Base-by-base conservation (phyloP, 2,113 vertebrate genomes). In the Sturnus vulgaris region DNA sequence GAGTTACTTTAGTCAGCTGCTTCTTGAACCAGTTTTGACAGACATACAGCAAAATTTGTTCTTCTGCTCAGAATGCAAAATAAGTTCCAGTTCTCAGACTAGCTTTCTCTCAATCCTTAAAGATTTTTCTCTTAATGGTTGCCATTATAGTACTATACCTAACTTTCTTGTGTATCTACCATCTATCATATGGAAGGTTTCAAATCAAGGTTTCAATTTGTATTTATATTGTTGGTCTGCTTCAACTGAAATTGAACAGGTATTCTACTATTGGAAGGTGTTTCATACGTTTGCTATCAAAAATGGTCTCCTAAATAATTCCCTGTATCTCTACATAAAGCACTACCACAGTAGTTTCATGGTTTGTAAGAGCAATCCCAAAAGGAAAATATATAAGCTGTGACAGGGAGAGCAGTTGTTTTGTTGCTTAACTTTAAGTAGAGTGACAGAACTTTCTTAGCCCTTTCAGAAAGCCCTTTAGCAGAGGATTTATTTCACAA, bases 11-110 rank as follows among this genome's bases (percentile, higher is more conserved):
- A 64, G 91, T 82, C 76, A 86, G n/a, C 53, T 92, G 16, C 37
- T 87, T 75, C 86, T 88, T 90, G 40, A 33, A 76, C 31, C 15
- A 33, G 12, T 73, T 96, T 90, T 82, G 35, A 66, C 44, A 94
- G 82, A 35, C 9, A 27, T 50, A 53, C 2, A 3, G 80, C 23
- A 13, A 92, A 77, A 85, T 55, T 30, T 82, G 21, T 90, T 25
- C 65, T 92, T 86, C 72, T 94, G 37, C 73, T 53, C 47, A 79
- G 92, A 86, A 88, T 84, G 73, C 71, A 92, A 95, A 90, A 25
- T 44, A 79, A 73, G 35, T 12, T 50, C 20, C 21, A 42, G 50
- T 50, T 77, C 31, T 69, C 39, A 91, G 13, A 85, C 18, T 50
- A 46, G 9, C 13, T 77, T 88, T 61, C 19, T 65, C 49, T 87